A percentile compares a stretch with the other conserved stretches of the same genome.
phyloP scores from a whole-genome alignment of 2,797 vertebrate species.

The Pygocentrus nattereri region DNA sequence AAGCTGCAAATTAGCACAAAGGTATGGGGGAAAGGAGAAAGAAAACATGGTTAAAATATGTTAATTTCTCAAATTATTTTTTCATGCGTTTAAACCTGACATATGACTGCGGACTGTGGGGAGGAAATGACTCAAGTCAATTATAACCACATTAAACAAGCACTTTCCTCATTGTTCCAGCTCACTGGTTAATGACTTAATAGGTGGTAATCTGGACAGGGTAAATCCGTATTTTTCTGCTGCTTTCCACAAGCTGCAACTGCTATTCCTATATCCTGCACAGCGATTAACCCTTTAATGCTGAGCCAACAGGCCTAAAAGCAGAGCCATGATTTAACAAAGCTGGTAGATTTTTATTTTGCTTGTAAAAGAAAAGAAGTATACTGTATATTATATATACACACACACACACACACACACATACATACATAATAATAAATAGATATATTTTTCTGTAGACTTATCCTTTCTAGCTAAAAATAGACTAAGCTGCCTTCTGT shows the following conservation, averaged over 20 bases:
- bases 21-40: conserved; percentile 65
- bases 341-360: no score
- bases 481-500: no score
- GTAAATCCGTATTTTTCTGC: conserved; percentile 55
- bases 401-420: no score
- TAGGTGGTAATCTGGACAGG: conserved; percentile 64
- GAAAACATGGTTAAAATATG: conserved; percentile 77
- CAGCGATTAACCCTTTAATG: neutral
- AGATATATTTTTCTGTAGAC: no score
- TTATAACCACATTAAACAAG: conserved; percentile 61
- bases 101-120: conserved; percentile 66
- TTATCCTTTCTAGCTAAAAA: no score
- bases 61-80: conserved; percentile 79
- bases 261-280: conserved; percentile 15
- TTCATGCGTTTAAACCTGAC: conserved; percentile 65
- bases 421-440: no score
- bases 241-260: conserved; percentile 51
- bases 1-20: conserved; percentile 78
- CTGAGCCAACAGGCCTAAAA: neutral
- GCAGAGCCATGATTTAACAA: no score
- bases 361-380: no score
- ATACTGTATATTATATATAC: no score
- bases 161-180: conserved; percentile 62
- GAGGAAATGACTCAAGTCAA: conserved; percentile 66
- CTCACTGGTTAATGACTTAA: conserved; percentile 66